Conservation (phyloP, 2,113 vertebrate genomes). For the Channa argus region DNA sequence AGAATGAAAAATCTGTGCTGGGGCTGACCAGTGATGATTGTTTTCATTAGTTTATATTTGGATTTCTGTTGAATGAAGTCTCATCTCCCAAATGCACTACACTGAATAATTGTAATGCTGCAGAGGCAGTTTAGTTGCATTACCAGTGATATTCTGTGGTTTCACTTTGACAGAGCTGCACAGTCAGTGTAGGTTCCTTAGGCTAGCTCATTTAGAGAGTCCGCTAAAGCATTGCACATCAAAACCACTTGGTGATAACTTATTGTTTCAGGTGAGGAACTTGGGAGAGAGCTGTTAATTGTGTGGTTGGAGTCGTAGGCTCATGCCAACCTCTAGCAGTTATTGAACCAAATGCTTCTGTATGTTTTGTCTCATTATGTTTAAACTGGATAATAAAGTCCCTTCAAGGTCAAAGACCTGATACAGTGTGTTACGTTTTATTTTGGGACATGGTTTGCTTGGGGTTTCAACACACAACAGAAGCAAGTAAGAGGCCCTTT, state of each 20-base stretch:
- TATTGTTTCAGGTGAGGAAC: constrained; percentile 33
- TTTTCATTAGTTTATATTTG: constrained; percentile 23
- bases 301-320: constrained; percentile 3
- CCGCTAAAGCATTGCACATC: not conserved
- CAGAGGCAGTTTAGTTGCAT: constrained; percentile 45
- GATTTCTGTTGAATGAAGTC: constrained; percentile 25
- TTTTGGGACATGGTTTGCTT: constrained; percentile 47
- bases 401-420: constrained; percentile 39
- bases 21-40: not conserved
- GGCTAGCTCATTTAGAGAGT: constrained; percentile 42
- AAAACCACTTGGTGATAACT: not conserved
- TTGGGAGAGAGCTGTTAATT: constrained; percentile 31
- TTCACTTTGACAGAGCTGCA: constrained; percentile 52
- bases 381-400: constrained; percentile 14
- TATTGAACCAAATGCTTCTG: not conserved
- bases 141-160: constrained; percentile 46
- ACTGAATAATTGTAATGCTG: constrained; percentile 6
- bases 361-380: constrained; percentile 15
- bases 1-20: not conserved
- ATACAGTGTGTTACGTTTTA: constrained; percentile 33
- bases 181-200: constrained; percentile 51
- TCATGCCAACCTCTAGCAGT: not conserved
- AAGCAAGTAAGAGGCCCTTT: constrained; percentile 2
- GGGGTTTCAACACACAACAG: constrained; percentile 24
- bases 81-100: constrained; percentile 17